phyloP scores from a whole-genome alignment of 2,113 vertebrate species.

The Leucopsar rothschildi region DNA sequence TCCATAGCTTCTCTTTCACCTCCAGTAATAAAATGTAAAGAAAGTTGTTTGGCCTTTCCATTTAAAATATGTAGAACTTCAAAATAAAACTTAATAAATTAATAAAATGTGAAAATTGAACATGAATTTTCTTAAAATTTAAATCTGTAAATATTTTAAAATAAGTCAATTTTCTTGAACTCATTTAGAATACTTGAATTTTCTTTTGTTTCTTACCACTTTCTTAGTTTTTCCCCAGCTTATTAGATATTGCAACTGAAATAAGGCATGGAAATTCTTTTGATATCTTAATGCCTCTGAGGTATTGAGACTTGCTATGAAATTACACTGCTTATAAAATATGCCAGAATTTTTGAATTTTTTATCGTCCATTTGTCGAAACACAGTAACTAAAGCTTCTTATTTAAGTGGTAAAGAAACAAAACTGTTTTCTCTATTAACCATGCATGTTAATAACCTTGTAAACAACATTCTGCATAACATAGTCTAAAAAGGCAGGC shows the following conservation, averaged over 20 bases:
- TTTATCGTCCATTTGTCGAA: neutral
- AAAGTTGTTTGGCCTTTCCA: neutral
- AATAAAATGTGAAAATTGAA: neutral
- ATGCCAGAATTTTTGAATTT: neutral
- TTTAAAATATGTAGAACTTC: neutral
- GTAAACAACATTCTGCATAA: neutral
- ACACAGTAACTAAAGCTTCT: neutral
- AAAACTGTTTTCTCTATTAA: neutral
- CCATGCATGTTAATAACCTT: neutral
- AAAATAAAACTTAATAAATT: neutral
- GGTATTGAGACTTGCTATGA: neutral
- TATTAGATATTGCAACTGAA: neutral
- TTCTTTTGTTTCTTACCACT: neutral
- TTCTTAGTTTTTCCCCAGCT: neutral
- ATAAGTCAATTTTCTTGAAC: neutral
- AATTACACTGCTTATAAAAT: neutral
- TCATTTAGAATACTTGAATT: neutral
- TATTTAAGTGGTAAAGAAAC: neutral
- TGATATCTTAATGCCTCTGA: neutral
- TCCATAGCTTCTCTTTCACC: neutral
- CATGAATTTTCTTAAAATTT: neutral
- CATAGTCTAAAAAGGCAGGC: neutral
- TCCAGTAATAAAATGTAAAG: neutral
- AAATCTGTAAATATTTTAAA: neutral
- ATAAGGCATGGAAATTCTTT: neutral